phyloP scores from a whole-genome alignment of 2,888 invertebrate species.

The Pristionchus exspectatus region DNA sequence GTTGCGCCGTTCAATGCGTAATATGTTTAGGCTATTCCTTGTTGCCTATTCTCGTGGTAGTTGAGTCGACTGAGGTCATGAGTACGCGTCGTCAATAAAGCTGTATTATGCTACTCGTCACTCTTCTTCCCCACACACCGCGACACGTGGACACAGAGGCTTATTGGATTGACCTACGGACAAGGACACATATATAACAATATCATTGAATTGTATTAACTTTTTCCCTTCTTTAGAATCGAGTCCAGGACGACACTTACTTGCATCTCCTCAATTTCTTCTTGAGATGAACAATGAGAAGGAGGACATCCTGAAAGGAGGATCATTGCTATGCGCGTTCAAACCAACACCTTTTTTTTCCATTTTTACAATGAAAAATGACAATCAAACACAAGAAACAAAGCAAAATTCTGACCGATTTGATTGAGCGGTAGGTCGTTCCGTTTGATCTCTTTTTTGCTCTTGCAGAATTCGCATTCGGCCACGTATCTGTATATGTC shows the following conservation, averaged over 20 bases:
- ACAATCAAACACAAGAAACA: background rate
- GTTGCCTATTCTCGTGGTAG: too few relatives aligned
- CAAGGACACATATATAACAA: too few relatives aligned
- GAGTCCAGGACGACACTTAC: background rate
- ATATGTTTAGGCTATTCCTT: too few relatives aligned
- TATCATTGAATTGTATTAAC: too few relatives aligned
- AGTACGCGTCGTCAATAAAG: too few relatives aligned
- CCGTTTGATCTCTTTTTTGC: background rate
- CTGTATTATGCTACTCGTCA: too few relatives aligned
- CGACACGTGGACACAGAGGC: too few relatives aligned
- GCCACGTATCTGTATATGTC: conserved; percentile 47
- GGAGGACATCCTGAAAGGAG: background rate
- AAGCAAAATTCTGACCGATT: background rate
- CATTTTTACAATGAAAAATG: background rate
- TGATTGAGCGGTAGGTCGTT: background rate
- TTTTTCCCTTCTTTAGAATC: background rate
- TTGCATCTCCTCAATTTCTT: background rate
- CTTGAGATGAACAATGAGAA: background rate
- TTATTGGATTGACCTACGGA: too few relatives aligned
- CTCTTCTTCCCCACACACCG: too few relatives aligned
- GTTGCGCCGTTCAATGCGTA: too few relatives aligned
- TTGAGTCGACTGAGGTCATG: too few relatives aligned
- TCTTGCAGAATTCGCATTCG: conserved; percentile 51
- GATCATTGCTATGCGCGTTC: background rate
- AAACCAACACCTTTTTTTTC: too few relatives aligned